Evolutionary conservation across 2,888 invertebrate species (phyloP), one percentile per base, ranked within the genome.

Genomic region (Pollenia labialis): DNA sequence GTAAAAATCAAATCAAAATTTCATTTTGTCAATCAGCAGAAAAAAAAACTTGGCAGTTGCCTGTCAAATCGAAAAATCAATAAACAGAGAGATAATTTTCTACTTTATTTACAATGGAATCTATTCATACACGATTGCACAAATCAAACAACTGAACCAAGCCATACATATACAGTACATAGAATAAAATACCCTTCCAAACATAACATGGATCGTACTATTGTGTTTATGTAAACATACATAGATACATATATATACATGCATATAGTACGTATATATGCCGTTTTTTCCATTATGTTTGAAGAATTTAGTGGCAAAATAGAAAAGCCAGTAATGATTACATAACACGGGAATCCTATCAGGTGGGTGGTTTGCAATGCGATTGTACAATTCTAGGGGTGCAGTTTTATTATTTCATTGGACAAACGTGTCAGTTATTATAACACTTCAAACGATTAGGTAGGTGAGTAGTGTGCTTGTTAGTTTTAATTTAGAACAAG

Each of bases 41-140:
- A 16, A 32, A 0, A 69, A 54, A 66, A 48, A 54, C 14, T 74
- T 68, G 60, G 46, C 76, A 75, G 50, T 77, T 77, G 69, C 48
- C 23, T 77, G 56, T 83, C 82, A 76, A 71, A 71, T 40, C 42
- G 52, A 69, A 83, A 64, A 75, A 80, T 85, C 79, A 79, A 84
- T 85, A 85, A 18, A 54, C 60, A 16, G 32, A 32, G 12, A 62
- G 79, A 80, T 75, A 75, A 85, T 75, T 71, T 80, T 60, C 42
- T 75, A 62, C 42, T 56, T 68, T 54, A 60, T 74, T 74, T 60
- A 46, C 52, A 74, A 58, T 60, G 69, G 54, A 77, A 85, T 85
- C 60, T 58, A 66, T 77, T 83, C 69, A 58, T 60, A 79, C 72
- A 74, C 52, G 68, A 84, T 79, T 79, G 74, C 54, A 79, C 74